Conservation (phyloP, 2,797 vertebrate genomes). For the Notolepis coatsorum region DNA sequence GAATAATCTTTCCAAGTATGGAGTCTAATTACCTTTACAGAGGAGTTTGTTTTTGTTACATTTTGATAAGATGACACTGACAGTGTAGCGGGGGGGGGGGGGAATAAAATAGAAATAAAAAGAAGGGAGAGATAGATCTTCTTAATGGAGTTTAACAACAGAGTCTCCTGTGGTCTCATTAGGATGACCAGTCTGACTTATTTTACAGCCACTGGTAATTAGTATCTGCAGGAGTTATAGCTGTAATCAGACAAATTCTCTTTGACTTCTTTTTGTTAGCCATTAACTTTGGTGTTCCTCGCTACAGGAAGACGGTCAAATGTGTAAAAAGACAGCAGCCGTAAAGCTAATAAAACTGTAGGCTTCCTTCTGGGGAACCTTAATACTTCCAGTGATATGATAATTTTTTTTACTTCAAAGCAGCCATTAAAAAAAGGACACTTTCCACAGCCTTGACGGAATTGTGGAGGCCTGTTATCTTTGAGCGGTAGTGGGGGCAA, state of each 20-base stretch:
- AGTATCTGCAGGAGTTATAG: slow-evolving; percentile 84
- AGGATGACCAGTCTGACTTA: slow-evolving; percentile 84
- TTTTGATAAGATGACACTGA: slow-evolving; percentile 66
- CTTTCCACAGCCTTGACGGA: slow-evolving; percentile 50
- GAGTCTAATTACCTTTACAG: slow-evolving; percentile 77
- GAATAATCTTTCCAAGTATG: slow-evolving; percentile 27
- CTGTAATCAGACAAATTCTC: slow-evolving; percentile 79
- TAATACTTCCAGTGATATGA: slow-evolving; percentile 81
- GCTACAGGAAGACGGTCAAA: slow-evolving; percentile 76
- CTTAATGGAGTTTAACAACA: slow-evolving; percentile 83
- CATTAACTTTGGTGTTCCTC: slow-evolving; percentile 77
- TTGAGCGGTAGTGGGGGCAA: slow-evolving; percentile 13
- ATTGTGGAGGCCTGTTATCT: slow-evolving; percentile 30
- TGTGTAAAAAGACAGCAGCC: slow-evolving; percentile 77
- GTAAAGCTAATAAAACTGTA: slow-evolving; percentile 84
- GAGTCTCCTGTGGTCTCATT: slow-evolving; percentile 86
- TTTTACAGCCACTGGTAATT: slow-evolving; percentile 87
- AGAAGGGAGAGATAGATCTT: too few relatives aligned
- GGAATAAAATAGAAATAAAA: slow-evolving; percentile 77
- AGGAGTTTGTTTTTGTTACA: slow-evolving; percentile 72
- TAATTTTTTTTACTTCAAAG: slow-evolving; percentile 76
- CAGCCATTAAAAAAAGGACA: slow-evolving; percentile 70
- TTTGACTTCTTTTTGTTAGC: slow-evolving; percentile 77
- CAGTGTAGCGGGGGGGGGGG: slow-evolving; percentile 49
- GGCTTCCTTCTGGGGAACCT: slow-evolving; percentile 82